Conservation (phyloP, 2,113 vertebrate species). For the Labrus mixtus region DNA sequence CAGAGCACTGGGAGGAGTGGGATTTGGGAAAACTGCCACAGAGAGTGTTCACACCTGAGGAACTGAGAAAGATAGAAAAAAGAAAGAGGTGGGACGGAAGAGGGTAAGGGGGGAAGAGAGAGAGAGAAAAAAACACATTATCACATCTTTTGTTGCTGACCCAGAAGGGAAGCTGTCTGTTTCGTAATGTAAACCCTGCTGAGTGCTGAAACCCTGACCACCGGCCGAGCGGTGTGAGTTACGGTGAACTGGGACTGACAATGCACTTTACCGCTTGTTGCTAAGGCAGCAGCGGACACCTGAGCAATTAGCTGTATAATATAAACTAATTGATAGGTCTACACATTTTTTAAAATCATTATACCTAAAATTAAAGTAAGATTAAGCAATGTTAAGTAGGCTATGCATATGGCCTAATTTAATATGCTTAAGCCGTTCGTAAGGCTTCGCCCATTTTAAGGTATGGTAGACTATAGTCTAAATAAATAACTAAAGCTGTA, state of each 20-base stretch:
- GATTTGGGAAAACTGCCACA: conserved; percentile 80
- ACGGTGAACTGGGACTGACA: conserved; percentile 79
- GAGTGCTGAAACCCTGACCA: conserved; percentile 73
- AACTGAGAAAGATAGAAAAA: conserved; percentile 74
- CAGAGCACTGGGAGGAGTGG: conserved; percentile 79
- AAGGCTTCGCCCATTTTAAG: too few relatives aligned
- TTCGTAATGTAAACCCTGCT: conserved; percentile 70
- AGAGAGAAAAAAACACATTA: not conserved
- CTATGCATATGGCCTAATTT: too few relatives aligned
- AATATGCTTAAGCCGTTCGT: too few relatives aligned
- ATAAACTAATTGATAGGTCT: too few relatives aligned
- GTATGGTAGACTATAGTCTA: too few relatives aligned
- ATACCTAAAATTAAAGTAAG: too few relatives aligned
- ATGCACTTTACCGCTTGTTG: conserved; percentile 77
- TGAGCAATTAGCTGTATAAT: conserved; percentile 70
- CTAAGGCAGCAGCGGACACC: conserved; percentile 77
- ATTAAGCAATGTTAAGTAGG: too few relatives aligned
- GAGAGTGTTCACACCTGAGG: conserved; percentile 88
- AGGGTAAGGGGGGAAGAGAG: not conserved
- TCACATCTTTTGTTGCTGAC: conserved; percentile 7
- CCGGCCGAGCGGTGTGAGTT: conserved; percentile 75
- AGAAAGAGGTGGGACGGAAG: not conserved
- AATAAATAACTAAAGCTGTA: too few relatives aligned
- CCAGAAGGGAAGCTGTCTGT: conserved; percentile 13
- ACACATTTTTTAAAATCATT: too few relatives aligned